These are phyloP conservation scores for Timema podura DNA, from an alignment of 2,888 invertebrate genomes.

Conservation along the genomic window DNA sequence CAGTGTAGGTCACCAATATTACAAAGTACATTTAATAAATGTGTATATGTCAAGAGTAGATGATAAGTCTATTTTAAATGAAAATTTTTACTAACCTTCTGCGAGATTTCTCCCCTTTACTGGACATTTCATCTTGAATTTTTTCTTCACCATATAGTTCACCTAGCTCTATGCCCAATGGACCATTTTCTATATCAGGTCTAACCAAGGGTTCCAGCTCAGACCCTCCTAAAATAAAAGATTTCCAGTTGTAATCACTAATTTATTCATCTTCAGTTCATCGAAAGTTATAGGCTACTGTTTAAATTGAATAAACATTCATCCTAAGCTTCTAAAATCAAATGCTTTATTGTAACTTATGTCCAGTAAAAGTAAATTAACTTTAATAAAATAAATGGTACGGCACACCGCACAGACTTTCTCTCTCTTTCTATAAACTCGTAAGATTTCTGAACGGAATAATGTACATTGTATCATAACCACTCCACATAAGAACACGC, in stretches of 20 bases:
- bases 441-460: too few species aligned
- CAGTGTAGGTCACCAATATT: too few species aligned
- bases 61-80: neutral
- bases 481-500: too few species aligned
- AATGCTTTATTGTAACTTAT: too few species aligned
- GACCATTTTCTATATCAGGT: conserved; percentile 26
- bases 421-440: too few species aligned
- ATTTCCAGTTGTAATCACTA: neutral
- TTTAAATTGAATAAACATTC: neutral
- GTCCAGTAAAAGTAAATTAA: too few species aligned
- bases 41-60: too few species aligned
- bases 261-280: neutral
- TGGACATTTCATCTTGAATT: conserved; percentile 37
- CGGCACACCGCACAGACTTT: too few species aligned
- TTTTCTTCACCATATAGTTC: conserved; percentile 43
- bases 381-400: too few species aligned
- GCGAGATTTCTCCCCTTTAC: conserved; percentile 38
- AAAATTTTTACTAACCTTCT: conserved; percentile 32
- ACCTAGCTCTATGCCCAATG: conserved; percentile 49
- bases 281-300: neutral
- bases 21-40: too few species aligned
- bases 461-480: too few species aligned
- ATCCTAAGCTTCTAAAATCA: too few species aligned
- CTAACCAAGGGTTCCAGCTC: conserved; percentile 71
- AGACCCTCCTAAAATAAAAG: conserved; percentile 48